Percentiles rank a stretch among this genome's conserved stretches.
phyloP scores from a whole-genome alignment of 1,140 invertebrate genomes.

The Pseudachorutes palmiensis region DNA sequence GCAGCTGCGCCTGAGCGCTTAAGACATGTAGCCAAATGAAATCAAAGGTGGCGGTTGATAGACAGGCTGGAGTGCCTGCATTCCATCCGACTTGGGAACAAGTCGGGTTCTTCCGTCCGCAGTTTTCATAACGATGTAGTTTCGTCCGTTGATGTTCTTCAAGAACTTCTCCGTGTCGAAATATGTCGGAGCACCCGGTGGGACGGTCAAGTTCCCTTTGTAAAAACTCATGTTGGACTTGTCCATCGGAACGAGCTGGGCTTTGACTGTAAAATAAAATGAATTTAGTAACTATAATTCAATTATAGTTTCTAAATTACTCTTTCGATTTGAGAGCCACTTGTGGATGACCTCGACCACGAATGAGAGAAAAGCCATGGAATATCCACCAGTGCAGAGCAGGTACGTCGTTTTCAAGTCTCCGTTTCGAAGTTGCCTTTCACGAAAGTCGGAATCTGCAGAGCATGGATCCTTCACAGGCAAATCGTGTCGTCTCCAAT shows the following conservation, averaged over 20 bases:
- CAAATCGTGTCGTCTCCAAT: conserved; percentile 49
- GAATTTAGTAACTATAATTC: too few relatives aligned
- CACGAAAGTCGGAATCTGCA: conserved; percentile 65
- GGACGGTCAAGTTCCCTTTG: conserved; percentile 35
- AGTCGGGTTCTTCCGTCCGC: conserved; percentile 36
- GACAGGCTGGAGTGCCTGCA: conserved; percentile 36
- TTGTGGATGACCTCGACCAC: conserved; percentile 50
- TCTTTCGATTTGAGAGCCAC: conserved; percentile 21
- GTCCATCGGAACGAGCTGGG: conserved; percentile 30
- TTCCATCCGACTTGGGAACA: conserved; percentile 36
- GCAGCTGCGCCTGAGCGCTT: neutral
- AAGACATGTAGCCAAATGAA: conserved; percentile 36
- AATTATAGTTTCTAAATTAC: conserved; percentile 19
- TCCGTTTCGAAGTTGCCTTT: conserved; percentile 60
- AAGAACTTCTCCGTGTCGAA: conserved; percentile 39
- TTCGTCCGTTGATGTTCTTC: conserved; percentile 37
- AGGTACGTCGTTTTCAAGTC: conserved; percentile 64
- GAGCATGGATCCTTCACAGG: conserved; percentile 68
- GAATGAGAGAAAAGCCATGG: conserved; percentile 51
- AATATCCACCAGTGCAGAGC: conserved; percentile 50
- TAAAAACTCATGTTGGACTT: conserved; percentile 31
- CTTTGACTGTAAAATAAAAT: conserved; percentile 26
- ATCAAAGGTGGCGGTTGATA: conserved; percentile 37
- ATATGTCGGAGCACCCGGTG: conserved; percentile 33
- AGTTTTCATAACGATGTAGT: conserved; percentile 39